Conservation (phyloP, 2,797 vertebrate genomes). For the Anguilla megastoma region DNA sequence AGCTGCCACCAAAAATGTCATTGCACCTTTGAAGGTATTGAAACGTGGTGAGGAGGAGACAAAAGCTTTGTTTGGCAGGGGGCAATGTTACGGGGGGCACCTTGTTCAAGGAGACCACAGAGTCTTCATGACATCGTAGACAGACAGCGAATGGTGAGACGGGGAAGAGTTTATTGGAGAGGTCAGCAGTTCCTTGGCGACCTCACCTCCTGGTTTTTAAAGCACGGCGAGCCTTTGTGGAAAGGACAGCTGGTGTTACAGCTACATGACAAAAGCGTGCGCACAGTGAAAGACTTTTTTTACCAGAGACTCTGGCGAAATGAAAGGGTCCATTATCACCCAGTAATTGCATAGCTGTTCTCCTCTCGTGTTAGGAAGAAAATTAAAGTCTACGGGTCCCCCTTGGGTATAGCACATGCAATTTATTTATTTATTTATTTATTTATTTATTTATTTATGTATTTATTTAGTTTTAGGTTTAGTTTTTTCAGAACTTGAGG, state of each 20-base stretch:
- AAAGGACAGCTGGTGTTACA: background rate
- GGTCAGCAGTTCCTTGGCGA: background rate
- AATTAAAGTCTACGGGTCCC: background rate
- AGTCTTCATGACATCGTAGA: background rate
- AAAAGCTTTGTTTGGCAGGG: background rate
- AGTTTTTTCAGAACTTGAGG: background rate
- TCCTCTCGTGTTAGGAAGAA: background rate
- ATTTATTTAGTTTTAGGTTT: too few relatives aligned
- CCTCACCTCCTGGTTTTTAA: background rate
- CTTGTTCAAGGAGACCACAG: background rate
- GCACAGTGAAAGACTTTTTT: slow-evolving; percentile 2
- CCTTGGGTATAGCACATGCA: background rate
- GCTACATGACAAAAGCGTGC: background rate
- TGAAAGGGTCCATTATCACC: slow-evolving; percentile 3
- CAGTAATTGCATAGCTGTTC: slow-evolving; percentile 9
- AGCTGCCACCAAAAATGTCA: background rate
- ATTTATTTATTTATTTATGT: too few relatives aligned
- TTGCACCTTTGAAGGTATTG: background rate
- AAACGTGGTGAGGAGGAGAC: background rate
- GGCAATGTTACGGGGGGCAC: background rate
- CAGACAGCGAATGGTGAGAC: background rate
- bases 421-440: too few relatives aligned
- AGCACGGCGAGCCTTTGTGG: background rate
- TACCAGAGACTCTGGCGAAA: slow-evolving; percentile 2
- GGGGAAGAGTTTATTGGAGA: slow-evolving; percentile 6